Conservation (phyloP, 1,140 invertebrate species). For the Zaprionus camerounensis region DNA sequence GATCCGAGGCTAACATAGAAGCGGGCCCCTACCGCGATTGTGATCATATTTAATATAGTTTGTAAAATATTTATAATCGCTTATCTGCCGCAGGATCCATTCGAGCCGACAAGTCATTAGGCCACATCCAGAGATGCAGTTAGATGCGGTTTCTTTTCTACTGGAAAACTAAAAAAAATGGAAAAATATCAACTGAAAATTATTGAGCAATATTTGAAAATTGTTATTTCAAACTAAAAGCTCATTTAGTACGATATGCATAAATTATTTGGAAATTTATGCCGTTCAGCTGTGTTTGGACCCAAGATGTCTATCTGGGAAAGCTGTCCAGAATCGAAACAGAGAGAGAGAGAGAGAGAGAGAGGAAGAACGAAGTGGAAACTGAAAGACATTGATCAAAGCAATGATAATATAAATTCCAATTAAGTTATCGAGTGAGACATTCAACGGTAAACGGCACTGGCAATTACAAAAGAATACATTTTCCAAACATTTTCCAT, state of each 20-base stretch:
- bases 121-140: conserved; percentile 30
- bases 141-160: conserved; percentile 11
- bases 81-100: conserved; percentile 52
- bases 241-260: conserved; percentile 57
- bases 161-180: too few relatives aligned
- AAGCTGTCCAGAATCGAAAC: conserved; percentile 24
- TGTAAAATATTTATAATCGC: conserved; percentile 66
- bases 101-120: conserved; percentile 70
- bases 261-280: conserved; percentile 72
- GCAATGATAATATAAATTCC: conserved; percentile 78
- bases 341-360: conserved; percentile 6
- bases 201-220: background rate
- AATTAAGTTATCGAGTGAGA: conserved; percentile 76
- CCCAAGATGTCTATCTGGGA: conserved; percentile 53
- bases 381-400: conserved; percentile 70
- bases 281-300: conserved; percentile 25
- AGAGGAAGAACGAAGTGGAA: background rate
- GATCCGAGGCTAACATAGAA: conserved; percentile 30
- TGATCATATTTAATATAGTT: conserved; percentile 69
- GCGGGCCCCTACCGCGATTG: conserved; percentile 8
- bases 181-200: background rate
- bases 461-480: conserved; percentile 74
- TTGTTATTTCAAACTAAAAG: conserved; percentile 56
- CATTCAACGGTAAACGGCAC: conserved; percentile 77
- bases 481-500: conserved; percentile 38